These are phyloP conservation scores for Malachius bipustulatus DNA, from an alignment of 2,888 invertebrate species.

Conservation along the genomic window DNA sequence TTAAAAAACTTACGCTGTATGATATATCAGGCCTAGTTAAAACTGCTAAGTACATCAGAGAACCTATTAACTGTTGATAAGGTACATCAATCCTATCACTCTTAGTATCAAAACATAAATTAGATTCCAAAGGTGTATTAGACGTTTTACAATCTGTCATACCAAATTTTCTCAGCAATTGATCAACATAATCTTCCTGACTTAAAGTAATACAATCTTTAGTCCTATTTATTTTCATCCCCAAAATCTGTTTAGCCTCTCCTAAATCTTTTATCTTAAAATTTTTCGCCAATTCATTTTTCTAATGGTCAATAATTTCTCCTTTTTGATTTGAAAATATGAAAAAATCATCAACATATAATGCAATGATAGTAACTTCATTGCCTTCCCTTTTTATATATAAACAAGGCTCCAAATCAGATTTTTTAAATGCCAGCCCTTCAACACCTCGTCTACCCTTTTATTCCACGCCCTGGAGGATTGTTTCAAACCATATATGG, in stretches of 20 bases:
- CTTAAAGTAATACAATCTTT: slow-evolving; percentile 14
- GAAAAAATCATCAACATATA: slow-evolving; percentile 22
- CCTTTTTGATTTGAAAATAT: slow-evolving; percentile 16
- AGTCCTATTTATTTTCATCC: slow-evolving; percentile 15
- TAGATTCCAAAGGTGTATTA: no score
- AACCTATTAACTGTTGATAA: slow-evolving; percentile 18
- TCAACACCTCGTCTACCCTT: slow-evolving; percentile 12
- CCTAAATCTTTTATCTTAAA: slow-evolving; percentile 19
- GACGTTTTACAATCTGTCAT: slow-evolving; percentile 5
- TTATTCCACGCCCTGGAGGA: slow-evolving; percentile 14
- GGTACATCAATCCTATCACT: slow-evolving; percentile 7
- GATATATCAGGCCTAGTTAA: slow-evolving; percentile 20
- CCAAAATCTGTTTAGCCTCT: slow-evolving; percentile 14
- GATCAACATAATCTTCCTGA: slow-evolving; percentile 16
- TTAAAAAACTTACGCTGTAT: slow-evolving; percentile 18
- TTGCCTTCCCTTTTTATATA: slow-evolving; percentile 15
- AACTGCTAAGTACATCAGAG: slow-evolving; percentile 17
- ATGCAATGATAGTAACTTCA: slow-evolving; percentile 16
- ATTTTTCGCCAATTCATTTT: slow-evolving; percentile 14
- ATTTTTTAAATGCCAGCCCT: slow-evolving; percentile 14
- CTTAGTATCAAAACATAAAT: neutral
- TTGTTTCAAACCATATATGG: slow-evolving; percentile 16
- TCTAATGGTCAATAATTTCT: slow-evolving; percentile 13
- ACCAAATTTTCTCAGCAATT: slow-evolving; percentile 13
- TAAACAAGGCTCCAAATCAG: slow-evolving; percentile 17